Evolutionary conservation across 2,113 vertebrate genomes (phyloP), one percentile per base, ranked within the genome.

Genomic region (Charina bottae): DNA sequence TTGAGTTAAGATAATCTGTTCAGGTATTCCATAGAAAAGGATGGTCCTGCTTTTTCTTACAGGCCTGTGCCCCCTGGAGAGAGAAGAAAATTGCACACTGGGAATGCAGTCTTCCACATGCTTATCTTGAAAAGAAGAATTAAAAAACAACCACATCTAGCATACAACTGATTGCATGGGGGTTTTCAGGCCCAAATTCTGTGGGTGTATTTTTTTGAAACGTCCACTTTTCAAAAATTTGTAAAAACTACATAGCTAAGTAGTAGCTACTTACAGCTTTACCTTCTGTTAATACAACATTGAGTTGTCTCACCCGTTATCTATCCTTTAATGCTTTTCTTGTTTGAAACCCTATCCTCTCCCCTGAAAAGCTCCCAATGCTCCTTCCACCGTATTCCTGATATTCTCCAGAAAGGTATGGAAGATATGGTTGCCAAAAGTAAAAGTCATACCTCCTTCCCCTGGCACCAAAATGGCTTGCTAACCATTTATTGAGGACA

Each of bases 1-100:
- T 84, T 94, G 93, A 94, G 26, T 90, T 87, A 28, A 87, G 4
- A 37, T 94, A 10, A 78, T 92, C 59, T 72, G 54, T 58, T 33
- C 11, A 78, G 21, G 83, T 58, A 59, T 87, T 90, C 54, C 54
- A 33, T 55, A 78, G 62, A 59, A 90, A 56, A 46, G 19, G 33
- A 56, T 59, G 53, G 64, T 92, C 53, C 83, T 92, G 26, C 68
- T 86, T 46, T 83, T 49, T 89, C 42, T 28, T 17, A 23, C n/a
- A 54, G 24, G 12, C 13, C 68, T 90, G 59, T 58, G 33, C 53
- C 37, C n/a, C 60, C n/a, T 23, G 0, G 53, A 86, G 53, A 5
- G 37, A 88, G 55, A 59, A 21, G 88, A 88, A 85, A n/a, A 46
- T n/a, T n/a, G 78, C 24, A 89, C 3, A 17, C 23, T 15, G 49